Conservation (phyloP, 1,140 invertebrate genomes). For the Armadillidium nasatum region DNA sequence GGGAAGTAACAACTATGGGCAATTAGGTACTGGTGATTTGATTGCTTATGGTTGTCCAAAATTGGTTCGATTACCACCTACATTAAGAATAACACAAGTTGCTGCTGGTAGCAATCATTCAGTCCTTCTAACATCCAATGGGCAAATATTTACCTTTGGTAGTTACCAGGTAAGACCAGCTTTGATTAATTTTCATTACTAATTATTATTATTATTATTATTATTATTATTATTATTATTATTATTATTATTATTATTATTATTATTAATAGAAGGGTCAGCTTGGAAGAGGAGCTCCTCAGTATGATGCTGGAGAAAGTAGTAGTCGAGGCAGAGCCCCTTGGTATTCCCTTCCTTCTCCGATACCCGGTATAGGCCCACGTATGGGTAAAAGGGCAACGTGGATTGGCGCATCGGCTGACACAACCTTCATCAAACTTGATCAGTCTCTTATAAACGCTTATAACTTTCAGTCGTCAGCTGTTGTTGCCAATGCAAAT, state of each 20-base stretch:
- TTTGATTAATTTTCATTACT: too few species aligned
- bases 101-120: constrained; percentile 94
- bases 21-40: constrained; percentile 83
- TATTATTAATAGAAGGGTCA: constrained; percentile 65
- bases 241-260: not conserved
- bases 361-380: constrained; percentile 72
- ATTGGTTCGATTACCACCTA: constrained; percentile 54
- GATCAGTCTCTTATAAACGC: constrained; percentile 89
- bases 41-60: constrained; percentile 67
- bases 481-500: constrained; percentile 75
- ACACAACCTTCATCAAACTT: constrained; percentile 90
- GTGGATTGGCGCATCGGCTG: constrained; percentile 88
- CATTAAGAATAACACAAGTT: constrained; percentile 50
- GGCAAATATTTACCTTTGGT: constrained; percentile 91
- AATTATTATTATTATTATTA: constrained; percentile 6
- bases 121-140: constrained; percentile 78
- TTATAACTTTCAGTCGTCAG: constrained; percentile 74
- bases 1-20: constrained; percentile 87
- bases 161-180: constrained; percentile 66
- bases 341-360: constrained; percentile 77
- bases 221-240: constrained; percentile 20
- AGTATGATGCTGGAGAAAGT: constrained; percentile 36
- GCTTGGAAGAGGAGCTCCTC: constrained; percentile 63
- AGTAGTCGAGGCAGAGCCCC: constrained; percentile 49
- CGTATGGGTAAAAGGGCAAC: constrained; percentile 69